Evolutionary conservation across 2,113 vertebrate species (phyloP).

Genomic region (Megaptera novaeangliae): DNA sequence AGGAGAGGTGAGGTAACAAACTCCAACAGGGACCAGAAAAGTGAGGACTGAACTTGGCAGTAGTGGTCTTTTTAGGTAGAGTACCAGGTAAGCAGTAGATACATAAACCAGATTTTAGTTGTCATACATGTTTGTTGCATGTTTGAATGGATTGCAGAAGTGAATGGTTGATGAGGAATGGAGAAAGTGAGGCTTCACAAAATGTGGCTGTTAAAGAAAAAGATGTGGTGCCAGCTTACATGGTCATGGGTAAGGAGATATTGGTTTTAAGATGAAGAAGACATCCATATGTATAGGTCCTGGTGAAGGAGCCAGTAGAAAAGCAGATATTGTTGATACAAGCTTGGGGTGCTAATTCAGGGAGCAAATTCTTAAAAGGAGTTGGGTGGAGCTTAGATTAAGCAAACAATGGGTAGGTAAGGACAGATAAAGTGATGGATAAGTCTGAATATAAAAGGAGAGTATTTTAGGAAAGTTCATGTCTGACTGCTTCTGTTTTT

Average conservation of each 20-base stretch:
- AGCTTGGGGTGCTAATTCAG: neutral
- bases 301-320: neutral
- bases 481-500: neutral
- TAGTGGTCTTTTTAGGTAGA: neutral
- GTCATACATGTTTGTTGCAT: neutral
- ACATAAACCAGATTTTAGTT: neutral
- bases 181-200: neutral
- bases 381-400: neutral
- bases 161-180: neutral
- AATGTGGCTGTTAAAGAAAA: neutral
- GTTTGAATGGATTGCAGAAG: neutral
- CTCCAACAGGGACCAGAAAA: neutral
- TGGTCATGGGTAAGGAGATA: neutral
- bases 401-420: neutral
- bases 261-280: neutral
- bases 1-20: neutral
- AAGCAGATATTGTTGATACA: neutral
- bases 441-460: neutral
- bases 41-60: neutral
- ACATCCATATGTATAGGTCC: neutral
- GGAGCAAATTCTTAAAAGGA: neutral
- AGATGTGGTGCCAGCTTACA: neutral
- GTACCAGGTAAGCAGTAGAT: neutral
- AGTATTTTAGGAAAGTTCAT: neutral
- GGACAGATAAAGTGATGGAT: neutral